Conservation (phyloP, 2,113 vertebrate species). For the Myanophis thanlyinensis region DNA sequence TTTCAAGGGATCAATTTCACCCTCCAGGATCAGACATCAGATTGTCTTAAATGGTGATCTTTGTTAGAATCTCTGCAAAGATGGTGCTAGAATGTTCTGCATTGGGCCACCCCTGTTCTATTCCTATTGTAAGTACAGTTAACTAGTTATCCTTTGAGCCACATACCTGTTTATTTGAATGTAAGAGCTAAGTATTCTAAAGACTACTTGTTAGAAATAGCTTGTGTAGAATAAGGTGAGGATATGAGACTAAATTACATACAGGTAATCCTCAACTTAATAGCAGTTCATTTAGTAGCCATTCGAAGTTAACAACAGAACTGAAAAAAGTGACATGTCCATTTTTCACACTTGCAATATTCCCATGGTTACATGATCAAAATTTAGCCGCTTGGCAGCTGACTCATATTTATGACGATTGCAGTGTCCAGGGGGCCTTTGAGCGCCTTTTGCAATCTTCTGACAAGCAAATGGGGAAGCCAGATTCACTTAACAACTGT, state of each 20-base stretch:
- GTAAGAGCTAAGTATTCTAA: neutral
- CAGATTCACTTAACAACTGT: too few species aligned
- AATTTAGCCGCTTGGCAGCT: too few species aligned
- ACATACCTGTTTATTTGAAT: neutral
- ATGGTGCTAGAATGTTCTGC: neutral
- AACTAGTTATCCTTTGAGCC: neutral
- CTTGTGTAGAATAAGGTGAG: neutral
- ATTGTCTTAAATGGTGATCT: neutral
- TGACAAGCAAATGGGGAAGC: too few species aligned
- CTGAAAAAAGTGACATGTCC: too few species aligned
- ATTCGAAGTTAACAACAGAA: too few species aligned
- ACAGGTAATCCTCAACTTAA: neutral
- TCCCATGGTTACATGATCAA: too few species aligned
- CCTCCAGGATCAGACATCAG: neutral
- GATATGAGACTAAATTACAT: neutral
- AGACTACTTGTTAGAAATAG: neutral
- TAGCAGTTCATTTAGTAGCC: too few species aligned
- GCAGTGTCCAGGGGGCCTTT: too few species aligned
- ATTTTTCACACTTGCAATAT: too few species aligned
- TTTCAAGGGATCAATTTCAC: neutral
- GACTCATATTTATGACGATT: too few species aligned
- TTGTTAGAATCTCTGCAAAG: neutral
- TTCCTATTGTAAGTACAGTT: neutral
- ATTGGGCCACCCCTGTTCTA: neutral
- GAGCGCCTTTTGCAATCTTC: too few species aligned